A percentile compares a stretch with the other conserved stretches of the same genome.
Conservation (phyloP, 1,140 invertebrate genomes). For the Scaptomyza montana region DNA sequence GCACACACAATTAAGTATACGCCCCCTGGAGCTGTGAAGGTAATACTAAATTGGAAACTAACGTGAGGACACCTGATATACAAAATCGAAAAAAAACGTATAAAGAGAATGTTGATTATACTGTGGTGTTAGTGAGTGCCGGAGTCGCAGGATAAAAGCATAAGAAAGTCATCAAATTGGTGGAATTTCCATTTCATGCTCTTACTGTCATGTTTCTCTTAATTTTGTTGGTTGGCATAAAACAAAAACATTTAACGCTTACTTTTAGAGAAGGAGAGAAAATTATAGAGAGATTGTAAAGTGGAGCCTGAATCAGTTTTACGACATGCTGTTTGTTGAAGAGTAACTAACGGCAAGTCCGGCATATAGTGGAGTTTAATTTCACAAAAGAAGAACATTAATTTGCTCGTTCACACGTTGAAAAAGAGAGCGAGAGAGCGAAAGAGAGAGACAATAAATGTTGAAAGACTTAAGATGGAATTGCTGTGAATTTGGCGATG, state of each 20-base stretch:
- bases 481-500: conserved; percentile 2
- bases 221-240: background rate
- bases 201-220: conserved; percentile 21
- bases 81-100: background rate
- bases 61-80: conserved; percentile 4
- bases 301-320: conserved; percentile 10
- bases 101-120: background rate
- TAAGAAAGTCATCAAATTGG: conserved; percentile 64
- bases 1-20: conserved; percentile 26
- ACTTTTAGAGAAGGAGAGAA: background rate
- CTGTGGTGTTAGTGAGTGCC: background rate
- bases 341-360: background rate
- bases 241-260: background rate
- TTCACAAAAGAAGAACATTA: conserved; percentile 5
- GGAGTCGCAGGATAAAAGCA: conserved; percentile 20
- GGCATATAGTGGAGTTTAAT: conserved; percentile 15
- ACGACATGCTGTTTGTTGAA: conserved; percentile 2
- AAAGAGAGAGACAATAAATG: background rate
- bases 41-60: conserved; percentile 10
- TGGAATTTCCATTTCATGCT: conserved; percentile 62
- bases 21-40: background rate
- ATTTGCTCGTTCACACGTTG: conserved; percentile 12
- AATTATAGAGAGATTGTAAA: background rate
- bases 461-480: background rate
- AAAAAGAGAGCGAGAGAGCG: too few relatives aligned